Conservation (phyloP, 2,888 invertebrate species). For the Galerucella calmariensis region DNA sequence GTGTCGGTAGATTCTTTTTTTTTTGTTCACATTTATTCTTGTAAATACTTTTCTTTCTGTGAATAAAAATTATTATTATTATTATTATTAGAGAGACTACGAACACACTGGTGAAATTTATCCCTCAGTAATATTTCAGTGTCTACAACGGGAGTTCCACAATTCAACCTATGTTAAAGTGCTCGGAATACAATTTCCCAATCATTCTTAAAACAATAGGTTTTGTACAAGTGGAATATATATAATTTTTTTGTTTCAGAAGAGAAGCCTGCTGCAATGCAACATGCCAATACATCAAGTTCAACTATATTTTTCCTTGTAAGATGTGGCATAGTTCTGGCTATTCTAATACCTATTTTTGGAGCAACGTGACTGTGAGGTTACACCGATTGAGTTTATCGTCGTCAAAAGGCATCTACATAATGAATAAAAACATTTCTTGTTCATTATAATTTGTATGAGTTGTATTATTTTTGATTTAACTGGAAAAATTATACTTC, state of each 20-base stretch:
- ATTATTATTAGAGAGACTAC: too few relatives aligned
- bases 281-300: slow-evolving; percentile 71
- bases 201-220: too few relatives aligned
- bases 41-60: too few relatives aligned
- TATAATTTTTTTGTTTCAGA: slow-evolving; percentile 64
- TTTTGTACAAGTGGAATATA: background rate
- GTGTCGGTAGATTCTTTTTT: too few relatives aligned
- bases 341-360: slow-evolving; percentile 51
- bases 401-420: background rate
- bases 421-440: background rate
- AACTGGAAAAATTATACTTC: background rate
- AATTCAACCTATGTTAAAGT: too few relatives aligned
- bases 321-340: slow-evolving; percentile 54
- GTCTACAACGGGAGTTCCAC: too few relatives aligned
- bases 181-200: too few relatives aligned
- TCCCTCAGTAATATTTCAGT: too few relatives aligned
- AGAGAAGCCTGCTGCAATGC: slow-evolving; percentile 80
- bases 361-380: slow-evolving; percentile 51
- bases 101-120: too few relatives aligned
- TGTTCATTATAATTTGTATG: background rate
- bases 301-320: slow-evolving; percentile 53
- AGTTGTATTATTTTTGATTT: background rate
- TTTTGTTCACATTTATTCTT: too few relatives aligned
- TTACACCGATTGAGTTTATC: background rate
- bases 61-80: too few relatives aligned